phyloP scores from a whole-genome alignment of 2,888 invertebrate genomes.

The Noctua comes region DNA sequence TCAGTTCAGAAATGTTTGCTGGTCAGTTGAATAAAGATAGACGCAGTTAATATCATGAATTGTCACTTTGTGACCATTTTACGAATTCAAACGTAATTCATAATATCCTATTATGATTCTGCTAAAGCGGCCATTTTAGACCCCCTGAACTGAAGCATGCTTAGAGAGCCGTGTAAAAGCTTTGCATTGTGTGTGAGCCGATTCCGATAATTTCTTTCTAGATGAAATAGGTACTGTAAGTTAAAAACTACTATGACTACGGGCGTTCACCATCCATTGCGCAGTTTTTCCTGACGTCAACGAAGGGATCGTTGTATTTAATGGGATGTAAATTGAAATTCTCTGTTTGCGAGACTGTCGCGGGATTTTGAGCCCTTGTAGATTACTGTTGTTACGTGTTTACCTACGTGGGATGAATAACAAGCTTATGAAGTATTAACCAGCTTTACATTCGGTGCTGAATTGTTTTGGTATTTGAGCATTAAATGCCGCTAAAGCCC shows the following conservation, averaged over 20 bases:
- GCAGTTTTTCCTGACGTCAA: constrained; percentile 47
- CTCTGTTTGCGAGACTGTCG: constrained; percentile 23
- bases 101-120: no score
- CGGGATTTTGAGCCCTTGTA: constrained; percentile 21
- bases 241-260: not conserved
- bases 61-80: no score
- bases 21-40: no score
- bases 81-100: no score
- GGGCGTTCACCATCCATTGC: constrained; percentile 36
- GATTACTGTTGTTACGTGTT: constrained; percentile 34
- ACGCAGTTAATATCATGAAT: no score
- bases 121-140: no score
- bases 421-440: constrained; percentile 11
- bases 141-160: not conserved
- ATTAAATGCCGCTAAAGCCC: not conserved
- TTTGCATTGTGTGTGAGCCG: not conserved
- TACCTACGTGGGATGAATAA: constrained; percentile 11
- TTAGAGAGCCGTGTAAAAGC: not conserved
- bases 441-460: not conserved
- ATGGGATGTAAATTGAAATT: constrained; percentile 57
- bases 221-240: not conserved
- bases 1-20: no score
- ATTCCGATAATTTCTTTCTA: not conserved
- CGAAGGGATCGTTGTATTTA: constrained; percentile 18
- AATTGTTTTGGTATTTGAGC: not conserved